Conservation (phyloP, 1,140 invertebrate species). For the Lepidurus couesii region DNA sequence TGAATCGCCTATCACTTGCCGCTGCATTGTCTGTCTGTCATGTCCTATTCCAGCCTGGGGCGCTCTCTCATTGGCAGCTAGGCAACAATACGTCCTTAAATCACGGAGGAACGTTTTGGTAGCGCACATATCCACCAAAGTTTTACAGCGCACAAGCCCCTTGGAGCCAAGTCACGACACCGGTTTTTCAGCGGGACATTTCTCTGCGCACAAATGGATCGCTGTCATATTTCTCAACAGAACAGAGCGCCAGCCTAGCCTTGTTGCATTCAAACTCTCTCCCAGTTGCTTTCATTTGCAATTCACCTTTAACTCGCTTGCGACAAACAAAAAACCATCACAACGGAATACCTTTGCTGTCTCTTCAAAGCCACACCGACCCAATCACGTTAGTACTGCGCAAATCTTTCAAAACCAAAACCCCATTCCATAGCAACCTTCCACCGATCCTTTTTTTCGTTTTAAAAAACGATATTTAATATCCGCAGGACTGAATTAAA, state of each 20-base stretch:
- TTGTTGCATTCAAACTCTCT: not conserved
- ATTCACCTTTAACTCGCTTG: not conserved
- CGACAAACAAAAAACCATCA: not conserved
- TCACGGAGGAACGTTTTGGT: not conserved
- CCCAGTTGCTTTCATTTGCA: not conserved
- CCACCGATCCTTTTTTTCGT: not conserved
- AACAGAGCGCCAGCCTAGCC: too few relatives aligned
- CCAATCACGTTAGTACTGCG: not conserved
- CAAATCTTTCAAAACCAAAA: not conserved
- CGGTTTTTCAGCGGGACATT: not conserved
- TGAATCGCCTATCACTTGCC: not conserved
- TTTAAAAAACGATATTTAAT: not conserved
- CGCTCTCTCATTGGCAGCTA: not conserved
- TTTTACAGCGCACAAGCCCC: not conserved
- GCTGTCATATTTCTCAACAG: not conserved
- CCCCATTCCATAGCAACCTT: not conserved
- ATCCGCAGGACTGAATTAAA: too few relatives aligned
- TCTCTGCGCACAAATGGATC: constrained; percentile 7
- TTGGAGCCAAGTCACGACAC: not conserved
- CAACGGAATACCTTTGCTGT: not conserved
- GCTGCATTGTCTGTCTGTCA: not conserved
- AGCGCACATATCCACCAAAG: not conserved
- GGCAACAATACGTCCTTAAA: not conserved
- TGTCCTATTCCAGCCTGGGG: not conserved
- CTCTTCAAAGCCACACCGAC: not conserved